A percentile compares a stretch with the other conserved stretches of the same genome.
Conservation (phyloP, 1,140 invertebrate species). For the Heliothis virescens region DNA sequence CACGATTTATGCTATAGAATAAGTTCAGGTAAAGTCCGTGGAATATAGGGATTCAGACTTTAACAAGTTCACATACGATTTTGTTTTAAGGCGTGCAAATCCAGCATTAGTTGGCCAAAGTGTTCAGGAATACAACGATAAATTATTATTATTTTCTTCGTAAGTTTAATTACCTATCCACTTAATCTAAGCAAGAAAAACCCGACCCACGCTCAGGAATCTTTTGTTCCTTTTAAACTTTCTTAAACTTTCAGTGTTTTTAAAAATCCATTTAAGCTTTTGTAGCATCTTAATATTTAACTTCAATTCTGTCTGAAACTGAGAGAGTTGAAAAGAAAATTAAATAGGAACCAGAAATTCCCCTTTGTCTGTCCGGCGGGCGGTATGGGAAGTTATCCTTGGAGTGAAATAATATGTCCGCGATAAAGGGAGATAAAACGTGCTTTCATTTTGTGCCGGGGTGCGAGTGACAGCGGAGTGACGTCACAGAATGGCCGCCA, state of each 20-base stretch:
- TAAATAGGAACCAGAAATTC: conserved; percentile 52
- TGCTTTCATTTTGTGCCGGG: conserved; percentile 65
- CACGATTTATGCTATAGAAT: conserved; percentile 17
- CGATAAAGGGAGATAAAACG: conserved; percentile 69
- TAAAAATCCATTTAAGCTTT: conserved; percentile 42
- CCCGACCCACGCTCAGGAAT: conserved; percentile 33
- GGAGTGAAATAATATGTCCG: conserved; percentile 64
- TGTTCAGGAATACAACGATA: conserved; percentile 3
- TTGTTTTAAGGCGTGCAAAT: conserved; percentile 10
- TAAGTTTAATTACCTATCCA: conserved; percentile 36
- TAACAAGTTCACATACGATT: not conserved
- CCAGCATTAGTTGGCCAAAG: not conserved
- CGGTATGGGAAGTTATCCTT: conserved; percentile 59
- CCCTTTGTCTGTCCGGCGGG: conserved; percentile 47
- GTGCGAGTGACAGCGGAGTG: conserved; percentile 64
- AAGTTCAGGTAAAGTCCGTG: not conserved
- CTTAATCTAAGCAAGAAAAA: conserved; percentile 18
- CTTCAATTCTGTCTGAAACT: conserved; percentile 32
- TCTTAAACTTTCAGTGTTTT: conserved; percentile 47
- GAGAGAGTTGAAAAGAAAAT: conserved; percentile 37
- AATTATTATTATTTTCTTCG: conserved; percentile 22
- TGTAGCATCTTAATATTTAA: conserved; percentile 41
- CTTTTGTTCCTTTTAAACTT: conserved; percentile 50
- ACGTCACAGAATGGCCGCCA: conserved; percentile 57
- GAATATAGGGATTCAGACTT: not conserved